phyloP scores from a whole-genome alignment of 2,797 vertebrate species.

The Sebastes oblongus region DNA sequence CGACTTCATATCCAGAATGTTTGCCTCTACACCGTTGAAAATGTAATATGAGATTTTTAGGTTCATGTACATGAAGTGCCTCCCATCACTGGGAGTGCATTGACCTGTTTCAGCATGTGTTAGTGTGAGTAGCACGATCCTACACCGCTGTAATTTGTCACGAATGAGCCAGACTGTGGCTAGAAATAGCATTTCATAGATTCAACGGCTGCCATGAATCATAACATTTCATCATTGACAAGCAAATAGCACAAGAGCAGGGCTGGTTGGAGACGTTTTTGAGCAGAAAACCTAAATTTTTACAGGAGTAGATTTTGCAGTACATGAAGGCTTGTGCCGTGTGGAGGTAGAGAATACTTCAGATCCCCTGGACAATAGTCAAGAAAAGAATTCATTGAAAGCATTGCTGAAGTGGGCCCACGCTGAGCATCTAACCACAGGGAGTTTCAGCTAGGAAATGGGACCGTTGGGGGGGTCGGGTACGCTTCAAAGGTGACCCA shows the following conservation, averaged over 20 bases:
- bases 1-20: not conserved
- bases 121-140: conserved; percentile 25
- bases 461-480: conserved; percentile 2
- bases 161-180: conserved; percentile 21
- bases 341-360: conserved; percentile 6
- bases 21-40: not conserved
- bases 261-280: conserved; percentile 4
- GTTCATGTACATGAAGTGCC: not conserved
- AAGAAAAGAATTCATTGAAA: conserved; percentile 25
- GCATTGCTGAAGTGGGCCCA: conserved; percentile 28
- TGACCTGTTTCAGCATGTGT: conserved; percentile 22
- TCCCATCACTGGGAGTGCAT: conserved; percentile 14
- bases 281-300: not conserved
- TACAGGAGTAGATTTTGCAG: not conserved
- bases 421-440: conserved; percentile 37
- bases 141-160: conserved; percentile 38
- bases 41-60: not conserved
- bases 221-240: conserved; percentile 41
- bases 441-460: conserved; percentile 39
- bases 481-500: conserved; percentile 52
- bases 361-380: conserved; percentile 31
- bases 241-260: conserved; percentile 30
- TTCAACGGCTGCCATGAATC: conserved; percentile 44
- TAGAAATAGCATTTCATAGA: conserved; percentile 34
- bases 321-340: not conserved